Conservation (phyloP, 2,113 vertebrate genomes). For the Microtus richardsoni region DNA sequence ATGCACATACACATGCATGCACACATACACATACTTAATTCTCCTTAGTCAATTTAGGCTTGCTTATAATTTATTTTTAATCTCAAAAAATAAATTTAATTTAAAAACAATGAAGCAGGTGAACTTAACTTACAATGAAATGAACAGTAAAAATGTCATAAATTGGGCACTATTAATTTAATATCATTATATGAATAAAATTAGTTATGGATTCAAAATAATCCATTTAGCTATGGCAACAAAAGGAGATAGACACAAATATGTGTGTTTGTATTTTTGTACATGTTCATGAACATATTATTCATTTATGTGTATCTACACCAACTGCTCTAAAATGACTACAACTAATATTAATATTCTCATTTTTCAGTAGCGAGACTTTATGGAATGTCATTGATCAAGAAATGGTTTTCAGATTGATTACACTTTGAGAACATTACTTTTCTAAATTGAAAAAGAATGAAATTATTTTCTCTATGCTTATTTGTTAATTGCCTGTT, state of each 20-base stretch:
- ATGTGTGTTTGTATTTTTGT: not conserved
- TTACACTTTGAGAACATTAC: not conserved
- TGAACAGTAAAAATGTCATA: not conserved
- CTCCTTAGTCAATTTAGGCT: not conserved
- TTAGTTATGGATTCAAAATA: not conserved
- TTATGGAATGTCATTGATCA: not conserved
- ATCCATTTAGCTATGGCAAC: not conserved
- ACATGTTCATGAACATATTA: no score
- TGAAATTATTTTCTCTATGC: not conserved
- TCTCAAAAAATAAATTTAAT: not conserved
- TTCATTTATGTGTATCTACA: not conserved
- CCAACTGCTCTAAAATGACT: not conserved
- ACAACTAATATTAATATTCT: not conserved
- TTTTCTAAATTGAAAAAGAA: not conserved
- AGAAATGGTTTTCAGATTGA: not conserved
- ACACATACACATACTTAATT: not conserved
- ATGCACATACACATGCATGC: not conserved
- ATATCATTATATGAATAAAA: not conserved
- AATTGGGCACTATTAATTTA: not conserved
- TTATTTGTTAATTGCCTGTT: constrained; percentile 3
- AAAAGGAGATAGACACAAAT: not conserved
- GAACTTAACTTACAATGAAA: not conserved
- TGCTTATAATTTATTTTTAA: not conserved
- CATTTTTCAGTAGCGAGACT: not conserved
- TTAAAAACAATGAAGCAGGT: not conserved